These are phyloP conservation scores for Urocyon cinereoargenteus DNA, from an alignment of 2,797 vertebrate species.

Conservation along the genomic window DNA sequence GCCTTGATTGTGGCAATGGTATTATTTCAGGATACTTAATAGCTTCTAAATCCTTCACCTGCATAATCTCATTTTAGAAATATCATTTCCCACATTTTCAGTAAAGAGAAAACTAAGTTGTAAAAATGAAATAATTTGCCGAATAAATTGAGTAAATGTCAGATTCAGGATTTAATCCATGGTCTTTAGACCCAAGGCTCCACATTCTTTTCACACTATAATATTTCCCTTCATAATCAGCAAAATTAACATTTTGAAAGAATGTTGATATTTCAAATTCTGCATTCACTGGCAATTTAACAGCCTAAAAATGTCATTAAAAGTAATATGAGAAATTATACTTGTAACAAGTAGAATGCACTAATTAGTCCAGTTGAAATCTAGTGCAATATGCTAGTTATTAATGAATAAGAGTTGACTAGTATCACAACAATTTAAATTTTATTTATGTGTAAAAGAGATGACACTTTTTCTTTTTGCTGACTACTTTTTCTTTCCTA, in stretches of 20 bases:
- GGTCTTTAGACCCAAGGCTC: background rate
- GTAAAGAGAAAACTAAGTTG: background rate
- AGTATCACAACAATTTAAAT: background rate
- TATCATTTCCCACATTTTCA: conserved; percentile 7
- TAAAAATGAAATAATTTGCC: conserved; percentile 41
- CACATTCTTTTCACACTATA: conserved; percentile 45
- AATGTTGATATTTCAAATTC: conserved; percentile 67
- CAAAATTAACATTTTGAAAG: conserved; percentile 71
- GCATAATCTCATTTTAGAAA: conserved; percentile 26
- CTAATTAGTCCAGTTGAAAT: conserved; percentile 54
- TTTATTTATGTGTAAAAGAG: background rate
- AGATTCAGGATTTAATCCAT: background rate
- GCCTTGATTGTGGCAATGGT: background rate
- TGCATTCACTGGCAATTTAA: conserved; percentile 51
- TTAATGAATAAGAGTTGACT: conserved; percentile 39
- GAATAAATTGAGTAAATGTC: conserved; percentile 41
- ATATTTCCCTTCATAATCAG: conserved; percentile 32
- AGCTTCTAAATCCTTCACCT: background rate
- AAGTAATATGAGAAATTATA: conserved; percentile 55
- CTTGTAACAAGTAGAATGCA: conserved; percentile 16
- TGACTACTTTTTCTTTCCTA: background rate
- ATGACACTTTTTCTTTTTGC: background rate
- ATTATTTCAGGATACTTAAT: background rate
- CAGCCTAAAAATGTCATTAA: conserved; percentile 65
- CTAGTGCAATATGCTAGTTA: background rate